Evolutionary conservation across 2,797 vertebrate species (phyloP).

Genomic region (Netta rufina): DNA sequence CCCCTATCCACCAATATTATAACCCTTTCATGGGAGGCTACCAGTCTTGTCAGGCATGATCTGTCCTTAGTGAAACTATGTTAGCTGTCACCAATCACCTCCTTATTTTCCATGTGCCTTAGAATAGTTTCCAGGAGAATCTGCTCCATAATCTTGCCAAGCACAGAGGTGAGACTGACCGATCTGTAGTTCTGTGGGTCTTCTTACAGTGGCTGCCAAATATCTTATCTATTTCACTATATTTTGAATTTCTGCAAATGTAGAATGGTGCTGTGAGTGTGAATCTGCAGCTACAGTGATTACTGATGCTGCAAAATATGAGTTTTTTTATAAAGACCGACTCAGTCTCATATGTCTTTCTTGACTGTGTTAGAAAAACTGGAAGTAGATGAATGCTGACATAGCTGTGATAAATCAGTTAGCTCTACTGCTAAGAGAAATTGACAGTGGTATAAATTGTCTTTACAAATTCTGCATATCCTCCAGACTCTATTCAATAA

Average conservation of each 20-base stretch:
- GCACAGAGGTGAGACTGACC: no score
- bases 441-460: conserved; percentile 57
- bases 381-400: conserved; percentile 41
- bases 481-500: background rate
- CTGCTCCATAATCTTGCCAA: no score
- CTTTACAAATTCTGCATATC: conserved; percentile 55
- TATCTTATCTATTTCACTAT: background rate
- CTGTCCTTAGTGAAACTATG: no score
- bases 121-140: no score
- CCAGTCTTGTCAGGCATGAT: no score
- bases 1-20: no score
- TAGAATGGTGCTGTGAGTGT: background rate
- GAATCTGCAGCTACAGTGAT: conserved; percentile 2
- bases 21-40: no score
- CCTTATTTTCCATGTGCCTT: no score
- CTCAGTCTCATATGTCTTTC: conserved; percentile 25
- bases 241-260: background rate
- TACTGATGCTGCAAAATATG: background rate
- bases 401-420: conserved; percentile 71
- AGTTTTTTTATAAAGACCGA: conserved; percentile 21
- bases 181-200: no score
- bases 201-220: background rate
- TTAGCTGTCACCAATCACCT: no score
- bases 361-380: conserved; percentile 24
- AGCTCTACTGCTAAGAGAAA: conserved; percentile 49